Evolutionary conservation across 2,113 vertebrate genomes (phyloP).

Genomic region (Acanthisitta chloris): DNA sequence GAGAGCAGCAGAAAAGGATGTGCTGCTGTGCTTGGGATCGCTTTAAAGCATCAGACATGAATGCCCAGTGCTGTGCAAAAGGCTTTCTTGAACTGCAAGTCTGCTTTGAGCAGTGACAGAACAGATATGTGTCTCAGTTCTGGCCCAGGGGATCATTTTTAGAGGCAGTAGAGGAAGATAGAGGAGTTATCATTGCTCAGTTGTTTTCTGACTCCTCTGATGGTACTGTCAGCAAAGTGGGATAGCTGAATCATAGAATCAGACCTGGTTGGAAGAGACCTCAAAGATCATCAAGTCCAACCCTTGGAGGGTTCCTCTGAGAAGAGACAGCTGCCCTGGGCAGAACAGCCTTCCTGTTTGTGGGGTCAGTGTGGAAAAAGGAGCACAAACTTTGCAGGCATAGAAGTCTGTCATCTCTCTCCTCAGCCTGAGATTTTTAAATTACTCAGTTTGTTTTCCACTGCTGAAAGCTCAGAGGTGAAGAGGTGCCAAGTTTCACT

Average conservation of each 20-base stretch:
- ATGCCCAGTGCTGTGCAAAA: background rate
- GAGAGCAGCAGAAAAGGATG: background rate
- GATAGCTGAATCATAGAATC: too few relatives aligned
- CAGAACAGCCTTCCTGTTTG: background rate
- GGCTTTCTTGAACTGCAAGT: background rate
- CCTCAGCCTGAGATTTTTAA: background rate
- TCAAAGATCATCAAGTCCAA: too few relatives aligned
- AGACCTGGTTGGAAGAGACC: too few relatives aligned
- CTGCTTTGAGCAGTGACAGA: background rate
- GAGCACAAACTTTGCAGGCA: background rate
- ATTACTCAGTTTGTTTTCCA: constrained; percentile 1
- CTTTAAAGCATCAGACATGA: background rate
- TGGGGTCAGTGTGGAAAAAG: background rate
- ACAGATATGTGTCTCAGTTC: background rate
- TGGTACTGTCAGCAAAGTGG: background rate
- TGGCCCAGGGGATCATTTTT: background rate
- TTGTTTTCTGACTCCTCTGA: background rate
- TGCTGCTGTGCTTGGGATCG: background rate
- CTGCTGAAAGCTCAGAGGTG: background rate
- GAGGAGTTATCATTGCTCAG: background rate
- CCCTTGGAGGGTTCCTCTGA: background rate
- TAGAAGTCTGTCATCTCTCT: background rate
- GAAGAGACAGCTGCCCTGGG: background rate
- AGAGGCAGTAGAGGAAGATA: background rate
- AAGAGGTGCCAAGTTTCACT: constrained; percentile 9